Conservation (phyloP, 2,888 invertebrate species). For the Cryptocheilus praepositus region DNA sequence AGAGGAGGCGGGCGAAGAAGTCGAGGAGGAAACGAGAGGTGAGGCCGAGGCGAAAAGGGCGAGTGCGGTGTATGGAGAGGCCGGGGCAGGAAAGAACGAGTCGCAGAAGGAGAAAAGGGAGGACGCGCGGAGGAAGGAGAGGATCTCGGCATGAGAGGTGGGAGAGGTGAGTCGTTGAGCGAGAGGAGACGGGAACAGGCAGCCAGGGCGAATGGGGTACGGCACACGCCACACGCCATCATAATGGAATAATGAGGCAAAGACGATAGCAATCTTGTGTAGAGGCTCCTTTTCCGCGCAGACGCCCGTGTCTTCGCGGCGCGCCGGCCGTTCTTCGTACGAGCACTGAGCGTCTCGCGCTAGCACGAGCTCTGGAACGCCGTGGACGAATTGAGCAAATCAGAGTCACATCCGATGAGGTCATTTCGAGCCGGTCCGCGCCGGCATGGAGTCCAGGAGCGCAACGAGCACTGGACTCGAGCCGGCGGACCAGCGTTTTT, state of each 20-base stretch:
- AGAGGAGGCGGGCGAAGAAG: constrained; percentile 3
- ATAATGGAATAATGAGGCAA: constrained; percentile 73
- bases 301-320: constrained; percentile 40
- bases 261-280: constrained; percentile 71
- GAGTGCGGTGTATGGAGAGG: neutral
- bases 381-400: constrained; percentile 64
- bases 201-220: constrained; percentile 66
- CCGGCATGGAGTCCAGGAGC: constrained; percentile 35
- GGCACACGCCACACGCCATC: constrained; percentile 74
- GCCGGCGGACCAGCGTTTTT: constrained; percentile 3
- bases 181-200: constrained; percentile 29
- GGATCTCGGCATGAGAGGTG: constrained; percentile 13
- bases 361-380: constrained; percentile 39
- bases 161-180: constrained; percentile 8
- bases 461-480: constrained; percentile 18
- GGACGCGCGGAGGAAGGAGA: constrained; percentile 13
- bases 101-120: neutral
- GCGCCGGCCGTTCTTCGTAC: constrained; percentile 27
- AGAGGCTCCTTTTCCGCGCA: constrained; percentile 67
- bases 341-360: constrained; percentile 23
- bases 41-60: neutral
- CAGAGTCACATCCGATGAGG: constrained; percentile 74
- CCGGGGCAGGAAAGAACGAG: neutral
- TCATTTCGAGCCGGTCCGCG: constrained; percentile 59
- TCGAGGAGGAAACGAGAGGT: constrained; percentile 1